phyloP scores from a whole-genome alignment of 2,797 vertebrate genomes.

The Mastacembelus armatus region DNA sequence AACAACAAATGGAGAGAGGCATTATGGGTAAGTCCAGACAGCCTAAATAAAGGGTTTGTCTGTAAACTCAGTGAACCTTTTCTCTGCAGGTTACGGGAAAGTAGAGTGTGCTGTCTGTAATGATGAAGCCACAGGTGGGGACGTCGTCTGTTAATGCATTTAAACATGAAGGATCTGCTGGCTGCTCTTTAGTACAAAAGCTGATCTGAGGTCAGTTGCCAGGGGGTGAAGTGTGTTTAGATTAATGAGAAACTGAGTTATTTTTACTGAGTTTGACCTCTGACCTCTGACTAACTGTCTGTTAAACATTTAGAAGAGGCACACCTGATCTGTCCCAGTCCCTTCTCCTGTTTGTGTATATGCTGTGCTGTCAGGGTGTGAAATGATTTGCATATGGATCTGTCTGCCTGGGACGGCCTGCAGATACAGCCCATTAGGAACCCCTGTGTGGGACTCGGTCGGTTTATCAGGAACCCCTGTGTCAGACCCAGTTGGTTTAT shows the following conservation, averaged over 20 bases:
- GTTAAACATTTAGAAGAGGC: neutral
- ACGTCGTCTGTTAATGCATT: no score
- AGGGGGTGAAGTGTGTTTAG: neutral
- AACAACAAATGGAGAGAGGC: neutral
- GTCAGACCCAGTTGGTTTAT: no score
- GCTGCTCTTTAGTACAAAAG: neutral
- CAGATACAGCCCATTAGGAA: no score
- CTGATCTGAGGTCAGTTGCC: constrained; percentile 9
- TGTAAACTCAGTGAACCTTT: neutral
- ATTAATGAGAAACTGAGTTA: constrained; percentile 14
- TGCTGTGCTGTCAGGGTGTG: no score
- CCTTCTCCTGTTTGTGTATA: no score
- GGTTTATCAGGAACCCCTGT: no score
- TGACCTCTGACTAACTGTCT: neutral
- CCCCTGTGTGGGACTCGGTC: no score
- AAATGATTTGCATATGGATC: no score
- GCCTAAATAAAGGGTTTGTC: neutral
- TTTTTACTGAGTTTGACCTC: neutral
- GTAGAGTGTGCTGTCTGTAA: no score
- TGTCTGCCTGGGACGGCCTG: no score
- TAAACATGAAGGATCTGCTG: no score
- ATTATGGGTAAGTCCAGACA: constrained; percentile 22
- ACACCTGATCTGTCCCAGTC: constrained; percentile 3
- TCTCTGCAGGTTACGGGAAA: neutral
- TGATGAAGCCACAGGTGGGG: no score